Conservation (phyloP, 2,113 vertebrate genomes). For the Salminus brasiliensis region DNA sequence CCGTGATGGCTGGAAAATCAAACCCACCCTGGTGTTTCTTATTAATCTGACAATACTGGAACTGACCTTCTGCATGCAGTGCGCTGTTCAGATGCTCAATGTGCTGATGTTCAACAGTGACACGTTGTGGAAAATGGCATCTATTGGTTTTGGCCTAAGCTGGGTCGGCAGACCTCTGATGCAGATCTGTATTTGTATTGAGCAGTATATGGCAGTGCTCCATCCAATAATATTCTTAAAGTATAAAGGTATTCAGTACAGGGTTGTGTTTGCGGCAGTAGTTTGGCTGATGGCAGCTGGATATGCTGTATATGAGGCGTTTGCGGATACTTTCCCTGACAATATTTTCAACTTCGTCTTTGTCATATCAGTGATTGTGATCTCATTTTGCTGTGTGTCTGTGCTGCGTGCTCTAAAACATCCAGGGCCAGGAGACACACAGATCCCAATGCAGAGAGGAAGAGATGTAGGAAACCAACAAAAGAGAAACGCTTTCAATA, state of each 20-base stretch:
- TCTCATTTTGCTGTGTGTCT: background rate
- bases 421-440: background rate
- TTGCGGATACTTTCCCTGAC: background rate
- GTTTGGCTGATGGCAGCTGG: background rate
- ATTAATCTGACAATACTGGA: conserved; percentile 30
- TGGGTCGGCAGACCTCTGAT: too few species aligned
- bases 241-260: conserved; percentile 34
- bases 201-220: too few species aligned
- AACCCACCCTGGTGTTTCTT: conserved; percentile 27
- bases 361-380: conserved; percentile 6
- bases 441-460: background rate
- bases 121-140: background rate
- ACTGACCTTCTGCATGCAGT: conserved; percentile 2
- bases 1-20: background rate
- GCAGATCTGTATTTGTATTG: conserved; percentile 41
- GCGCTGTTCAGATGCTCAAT: background rate
- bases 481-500: conserved; percentile 16
- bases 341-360: background rate
- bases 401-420: conserved; percentile 5
- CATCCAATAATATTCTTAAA: conserved; percentile 40
- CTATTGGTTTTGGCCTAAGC: background rate
- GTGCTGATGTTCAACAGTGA: background rate
- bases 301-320: background rate
- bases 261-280: background rate
- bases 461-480: background rate